phyloP scores from a whole-genome alignment of 2,888 invertebrate genomes.

The Parnassius mnemosyne region DNA sequence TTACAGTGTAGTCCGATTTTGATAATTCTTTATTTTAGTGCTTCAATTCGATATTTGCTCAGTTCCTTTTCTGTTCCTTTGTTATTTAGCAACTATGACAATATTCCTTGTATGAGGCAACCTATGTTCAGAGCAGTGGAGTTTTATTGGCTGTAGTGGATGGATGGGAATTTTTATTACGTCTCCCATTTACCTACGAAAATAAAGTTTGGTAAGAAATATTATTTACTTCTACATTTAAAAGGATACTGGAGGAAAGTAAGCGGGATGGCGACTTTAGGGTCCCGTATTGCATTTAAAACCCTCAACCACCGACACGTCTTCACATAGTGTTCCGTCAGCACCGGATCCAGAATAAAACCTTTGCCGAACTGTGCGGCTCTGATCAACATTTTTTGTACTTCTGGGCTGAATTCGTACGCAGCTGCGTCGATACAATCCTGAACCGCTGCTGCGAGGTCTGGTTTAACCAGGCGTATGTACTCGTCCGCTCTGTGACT shows the following conservation, averaged over 20 bases:
- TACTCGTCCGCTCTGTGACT: slow-evolving; percentile 97
- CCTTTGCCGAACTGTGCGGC: slow-evolving; percentile 98
- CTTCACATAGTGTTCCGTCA: slow-evolving; percentile 88
- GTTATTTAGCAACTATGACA: too few species aligned
- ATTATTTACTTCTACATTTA: slow-evolving; percentile 15
- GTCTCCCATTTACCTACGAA: too few species aligned
- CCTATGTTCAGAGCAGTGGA: too few species aligned
- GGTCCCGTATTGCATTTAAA: slow-evolving; percentile 92
- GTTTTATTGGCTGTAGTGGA: too few species aligned
- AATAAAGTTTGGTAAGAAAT: too few species aligned
- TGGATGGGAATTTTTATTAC: too few species aligned
- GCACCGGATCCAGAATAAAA: slow-evolving; percentile 87
- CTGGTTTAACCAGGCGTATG: slow-evolving; percentile 90
- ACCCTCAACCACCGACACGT: slow-evolving; percentile 93
- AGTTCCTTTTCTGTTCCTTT: too few species aligned
- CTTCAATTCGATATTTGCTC: too few species aligned
- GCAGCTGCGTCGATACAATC: slow-evolving; percentile 97
- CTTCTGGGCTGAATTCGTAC: slow-evolving; percentile 91
- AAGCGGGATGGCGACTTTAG: slow-evolving; percentile 93
- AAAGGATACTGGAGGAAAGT: slow-evolving; percentile 94
- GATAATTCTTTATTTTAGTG: too few species aligned
- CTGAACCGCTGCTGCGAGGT: slow-evolving; percentile 89
- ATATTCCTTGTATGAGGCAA: too few species aligned
- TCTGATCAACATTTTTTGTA: slow-evolving; percentile 93
- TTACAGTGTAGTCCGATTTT: too few species aligned